Base-by-base conservation (phyloP, 2,797 vertebrate genomes). In the Manis pentadactyla region DNA sequence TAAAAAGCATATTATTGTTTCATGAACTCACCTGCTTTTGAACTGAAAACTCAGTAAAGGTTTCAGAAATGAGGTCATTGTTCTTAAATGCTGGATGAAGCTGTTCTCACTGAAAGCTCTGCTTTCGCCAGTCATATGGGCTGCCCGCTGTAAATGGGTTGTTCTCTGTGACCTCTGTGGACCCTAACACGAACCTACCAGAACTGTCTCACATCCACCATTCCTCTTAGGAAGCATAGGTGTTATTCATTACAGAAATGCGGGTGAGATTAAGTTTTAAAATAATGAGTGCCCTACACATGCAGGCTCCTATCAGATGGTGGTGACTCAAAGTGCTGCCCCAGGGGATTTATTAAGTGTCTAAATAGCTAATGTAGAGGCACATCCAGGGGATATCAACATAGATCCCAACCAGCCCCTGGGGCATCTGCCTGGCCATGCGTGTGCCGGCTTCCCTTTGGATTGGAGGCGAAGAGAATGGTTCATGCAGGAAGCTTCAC, bases 381-480 rank as follows among this genome's bases (percentile, higher is more conserved):
- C 21, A 15, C 23, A 15, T 5, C 3, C 12, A 14, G 51, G n/a
- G 7, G 15, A 8, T 5, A n/a, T n/a, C 4, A 39, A 39, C 7
- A 27, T 37, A 29, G 4, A 18, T 27, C 19, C 8, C 2, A 3
- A 1, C 34, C 34, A 46, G 46, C 46, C 46, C 10, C 11, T 11
- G 46, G 13, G 12, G 49, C 23, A 19, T 69, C 61, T 61, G 11
- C 17, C 42, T 49, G 53, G 49, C 42, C 46, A 68, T 42, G 13
- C 0, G 8, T 5, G 0, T 5, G 25, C 31, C 51, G 3, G 5
- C 4, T 4, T 1, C 8, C 25, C 15, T 0, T 19, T 12, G 34
- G 74, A 21, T 1, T 15, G 31, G 34, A 68, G 63, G 46, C 14
- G 1, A 15, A 51, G 31, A 21, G 55, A 6, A 1, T 17, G 11